These are phyloP conservation scores for Canis aureus DNA, from an alignment of 2,113 vertebrate species.

Conservation along the genomic window DNA sequence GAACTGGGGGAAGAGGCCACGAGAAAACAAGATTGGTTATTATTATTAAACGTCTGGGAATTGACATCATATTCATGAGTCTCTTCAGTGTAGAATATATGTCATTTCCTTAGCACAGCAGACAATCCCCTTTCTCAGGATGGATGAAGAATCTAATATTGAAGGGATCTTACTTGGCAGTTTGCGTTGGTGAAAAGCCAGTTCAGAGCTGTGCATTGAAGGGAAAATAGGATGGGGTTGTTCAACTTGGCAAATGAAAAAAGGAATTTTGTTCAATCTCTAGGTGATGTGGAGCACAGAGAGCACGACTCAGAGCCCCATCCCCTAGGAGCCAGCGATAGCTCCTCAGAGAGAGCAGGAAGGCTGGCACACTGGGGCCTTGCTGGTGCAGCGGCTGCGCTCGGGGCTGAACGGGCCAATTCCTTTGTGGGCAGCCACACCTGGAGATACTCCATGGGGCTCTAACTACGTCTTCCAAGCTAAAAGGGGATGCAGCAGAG, in stretches of 20 bases:
- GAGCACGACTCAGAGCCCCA: not conserved
- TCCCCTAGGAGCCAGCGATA: accelerated
- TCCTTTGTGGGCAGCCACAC: slow-evolving; percentile 30
- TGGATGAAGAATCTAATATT: slow-evolving; percentile 55
- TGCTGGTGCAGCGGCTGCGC: not conserved
- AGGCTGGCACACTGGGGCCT: not conserved
- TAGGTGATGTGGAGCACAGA: not conserved
- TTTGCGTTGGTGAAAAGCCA: not conserved
- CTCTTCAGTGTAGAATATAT: slow-evolving; percentile 52
- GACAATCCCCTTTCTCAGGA: not conserved
- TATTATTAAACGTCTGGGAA: slow-evolving; percentile 48
- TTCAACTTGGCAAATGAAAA: not conserved
- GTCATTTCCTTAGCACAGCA: slow-evolving; percentile 58
- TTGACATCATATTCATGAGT: slow-evolving; percentile 60
- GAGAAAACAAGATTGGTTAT: not conserved
- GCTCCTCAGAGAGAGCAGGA: not conserved
- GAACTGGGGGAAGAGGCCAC: not conserved
- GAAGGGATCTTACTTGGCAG: slow-evolving; percentile 56
- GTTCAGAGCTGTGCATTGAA: not conserved
- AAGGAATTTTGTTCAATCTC: not conserved
- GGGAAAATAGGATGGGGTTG: not conserved
- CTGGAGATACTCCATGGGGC: not conserved
- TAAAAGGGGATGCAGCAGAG: not conserved
- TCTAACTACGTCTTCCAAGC: not conserved
- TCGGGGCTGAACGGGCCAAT: not conserved